Conservation (phyloP, 2,888 invertebrate genomes). For the Siphlonurus alternatus region DNA sequence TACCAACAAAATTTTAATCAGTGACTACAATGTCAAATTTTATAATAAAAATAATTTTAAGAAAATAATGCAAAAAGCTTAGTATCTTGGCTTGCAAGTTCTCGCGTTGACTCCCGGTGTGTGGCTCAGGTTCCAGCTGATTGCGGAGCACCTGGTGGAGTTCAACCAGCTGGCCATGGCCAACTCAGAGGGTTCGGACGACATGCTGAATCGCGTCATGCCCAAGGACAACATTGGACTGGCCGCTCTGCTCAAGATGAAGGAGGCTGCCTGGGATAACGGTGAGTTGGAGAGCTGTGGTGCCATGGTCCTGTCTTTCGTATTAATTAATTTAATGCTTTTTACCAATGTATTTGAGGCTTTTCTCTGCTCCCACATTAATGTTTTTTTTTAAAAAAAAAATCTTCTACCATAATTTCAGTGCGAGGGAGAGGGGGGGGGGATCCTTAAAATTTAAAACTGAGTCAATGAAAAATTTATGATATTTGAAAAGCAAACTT, state of each 20-base stretch:
- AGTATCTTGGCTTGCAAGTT: no score
- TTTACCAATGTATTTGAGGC: constrained; percentile 7
- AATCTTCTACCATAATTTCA: no score
- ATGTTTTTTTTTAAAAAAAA: no score
- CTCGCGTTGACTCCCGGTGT: no score
- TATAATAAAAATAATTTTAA: neutral
- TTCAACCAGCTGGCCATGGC: constrained; percentile 98
- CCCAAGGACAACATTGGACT: constrained; percentile 98
- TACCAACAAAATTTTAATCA: neutral
- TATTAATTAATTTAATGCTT: no score
- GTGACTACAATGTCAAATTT: no score
- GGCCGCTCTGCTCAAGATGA: constrained; percentile 87
- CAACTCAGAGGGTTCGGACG: constrained; percentile 93
- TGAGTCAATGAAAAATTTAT: no score
- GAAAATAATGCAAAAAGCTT: no score
- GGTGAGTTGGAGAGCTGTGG: constrained; percentile 38
- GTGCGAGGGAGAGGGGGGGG: no score
- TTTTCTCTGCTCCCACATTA: neutral
- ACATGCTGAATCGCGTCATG: constrained; percentile 97
- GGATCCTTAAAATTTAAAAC: no score
- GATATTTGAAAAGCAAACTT: no score
- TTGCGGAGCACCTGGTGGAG: constrained; percentile 93
- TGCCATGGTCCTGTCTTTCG: no score
- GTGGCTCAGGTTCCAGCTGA: constrained; percentile 69
- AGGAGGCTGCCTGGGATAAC: constrained; percentile 86